Evolutionary conservation across 2,797 vertebrate genomes (phyloP).

Genomic region (Micromesistius poutassou): DNA sequence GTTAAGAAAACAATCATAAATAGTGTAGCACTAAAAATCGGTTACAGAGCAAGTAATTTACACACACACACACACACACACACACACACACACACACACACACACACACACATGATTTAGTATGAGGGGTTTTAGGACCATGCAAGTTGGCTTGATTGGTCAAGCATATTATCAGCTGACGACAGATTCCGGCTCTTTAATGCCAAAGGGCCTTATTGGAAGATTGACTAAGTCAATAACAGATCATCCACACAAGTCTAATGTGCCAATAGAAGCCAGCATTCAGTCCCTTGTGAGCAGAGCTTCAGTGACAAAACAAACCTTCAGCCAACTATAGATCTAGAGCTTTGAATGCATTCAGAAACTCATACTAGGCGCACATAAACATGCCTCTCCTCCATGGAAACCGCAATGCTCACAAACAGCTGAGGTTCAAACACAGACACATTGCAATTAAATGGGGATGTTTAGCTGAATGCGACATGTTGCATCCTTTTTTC

Average conservation of each 20-base stretch:
- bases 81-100: constrained; percentile 5
- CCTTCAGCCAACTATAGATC: not conserved
- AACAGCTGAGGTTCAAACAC: not conserved
- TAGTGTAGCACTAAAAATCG: not conserved
- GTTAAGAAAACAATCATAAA: not conserved
- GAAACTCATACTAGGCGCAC: too few relatives aligned
- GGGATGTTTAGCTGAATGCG: not conserved
- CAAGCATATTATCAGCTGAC: constrained; percentile 35
- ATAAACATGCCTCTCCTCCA: too few relatives aligned
- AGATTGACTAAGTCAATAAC: constrained; percentile 45
- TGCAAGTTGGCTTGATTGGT: constrained; percentile 41
- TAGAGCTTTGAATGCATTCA: too few relatives aligned
- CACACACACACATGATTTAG: constrained; percentile 3
- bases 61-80: not conserved
- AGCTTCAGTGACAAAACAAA: not conserved
- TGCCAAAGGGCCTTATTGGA: constrained; percentile 38
- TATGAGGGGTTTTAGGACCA: constrained; percentile 7
- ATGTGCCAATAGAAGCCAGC: constrained; percentile 44
- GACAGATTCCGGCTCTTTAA: constrained; percentile 18
- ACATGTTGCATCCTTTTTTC: not conserved
- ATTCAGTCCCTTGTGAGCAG: constrained; percentile 18
- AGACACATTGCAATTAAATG: not conserved
- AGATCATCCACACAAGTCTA: constrained; percentile 48
- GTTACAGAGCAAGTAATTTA: not conserved
- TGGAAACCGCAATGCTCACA: not conserved